Evolutionary conservation across 1,140 invertebrate species (phyloP).

Genomic region (Conus ventricosus): DNA sequence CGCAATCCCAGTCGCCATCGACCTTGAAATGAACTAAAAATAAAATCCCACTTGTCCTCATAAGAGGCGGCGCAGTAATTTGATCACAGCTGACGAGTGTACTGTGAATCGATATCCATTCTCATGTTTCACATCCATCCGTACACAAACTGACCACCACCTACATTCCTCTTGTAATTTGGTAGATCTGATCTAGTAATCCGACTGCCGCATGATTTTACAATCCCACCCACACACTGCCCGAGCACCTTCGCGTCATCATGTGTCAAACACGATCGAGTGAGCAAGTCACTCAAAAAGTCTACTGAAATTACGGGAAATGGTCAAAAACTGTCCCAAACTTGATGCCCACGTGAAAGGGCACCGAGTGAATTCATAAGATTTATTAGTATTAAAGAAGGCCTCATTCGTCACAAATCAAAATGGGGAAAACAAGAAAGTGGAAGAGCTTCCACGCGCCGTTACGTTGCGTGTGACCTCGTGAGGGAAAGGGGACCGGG

Average conservation of each 20-base stretch:
- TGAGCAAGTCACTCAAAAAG: neutral
- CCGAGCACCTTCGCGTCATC: neutral
- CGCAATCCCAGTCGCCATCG: neutral
- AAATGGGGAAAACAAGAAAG: constrained; percentile 13
- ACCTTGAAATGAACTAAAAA: constrained; percentile 15
- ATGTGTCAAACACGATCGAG: neutral
- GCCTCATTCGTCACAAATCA: neutral
- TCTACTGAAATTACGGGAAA: neutral
- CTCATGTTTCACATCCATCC: no score
- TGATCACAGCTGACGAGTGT: neutral
- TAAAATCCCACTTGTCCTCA: neutral
- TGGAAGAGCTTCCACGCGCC: neutral
- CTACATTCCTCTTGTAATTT: no score
- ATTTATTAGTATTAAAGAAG: neutral
- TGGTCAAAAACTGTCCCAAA: neutral
- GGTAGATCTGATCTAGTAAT: no score
- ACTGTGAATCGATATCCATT: no score
- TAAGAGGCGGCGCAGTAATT: neutral
- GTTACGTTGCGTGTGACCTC: constrained; percentile 22
- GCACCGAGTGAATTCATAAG: neutral
- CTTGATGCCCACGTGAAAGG: neutral
- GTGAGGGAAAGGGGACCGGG: constrained; percentile 24
- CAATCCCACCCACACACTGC: neutral
- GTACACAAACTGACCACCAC: no score
- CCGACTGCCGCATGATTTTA: no score